phyloP scores from a whole-genome alignment of 2,113 vertebrate species.

The Oncorhynchus kisutch region DNA sequence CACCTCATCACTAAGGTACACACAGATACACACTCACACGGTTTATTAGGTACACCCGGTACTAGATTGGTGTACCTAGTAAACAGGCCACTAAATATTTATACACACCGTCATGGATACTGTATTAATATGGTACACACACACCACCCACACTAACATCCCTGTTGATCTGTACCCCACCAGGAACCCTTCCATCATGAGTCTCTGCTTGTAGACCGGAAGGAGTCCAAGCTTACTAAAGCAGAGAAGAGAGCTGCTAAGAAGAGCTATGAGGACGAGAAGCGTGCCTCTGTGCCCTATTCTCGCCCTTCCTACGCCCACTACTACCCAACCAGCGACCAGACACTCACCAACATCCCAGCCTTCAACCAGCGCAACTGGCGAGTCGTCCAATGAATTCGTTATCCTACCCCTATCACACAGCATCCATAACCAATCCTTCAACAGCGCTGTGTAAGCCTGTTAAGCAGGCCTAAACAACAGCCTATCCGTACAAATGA shows the following conservation, averaged over 20 bases:
- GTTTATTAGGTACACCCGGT: too few species aligned
- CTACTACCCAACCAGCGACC: slow-evolving; percentile 93
- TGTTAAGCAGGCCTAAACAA: background rate
- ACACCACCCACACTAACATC: too few species aligned
- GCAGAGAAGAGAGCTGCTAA: slow-evolving; percentile 98
- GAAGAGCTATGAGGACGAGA: slow-evolving; percentile 98
- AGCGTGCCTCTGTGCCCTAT: slow-evolving; percentile 94
- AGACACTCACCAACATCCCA: slow-evolving; percentile 88
- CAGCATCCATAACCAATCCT: background rate
- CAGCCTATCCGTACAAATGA: background rate
- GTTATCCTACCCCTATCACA: background rate
- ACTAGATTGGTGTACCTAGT: too few species aligned
- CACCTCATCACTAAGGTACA: slow-evolving; percentile 95
- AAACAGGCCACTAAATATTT: too few species aligned
- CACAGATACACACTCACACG: slow-evolving; percentile 44
- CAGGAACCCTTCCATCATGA: slow-evolving; percentile 97
- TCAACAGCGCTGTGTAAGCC: background rate
- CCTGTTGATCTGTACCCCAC: slow-evolving; percentile 7
- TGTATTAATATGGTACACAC: background rate
- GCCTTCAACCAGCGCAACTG: slow-evolving; percentile 95
- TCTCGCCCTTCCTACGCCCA: slow-evolving; percentile 94
- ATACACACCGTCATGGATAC: background rate
- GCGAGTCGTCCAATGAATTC: slow-evolving; percentile 83
- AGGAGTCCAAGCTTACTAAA: slow-evolving; percentile 95
- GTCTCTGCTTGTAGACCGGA: slow-evolving; percentile 93